Conservation (phyloP, 2,797 vertebrate species). For the Chromobotia macracanthus region DNA sequence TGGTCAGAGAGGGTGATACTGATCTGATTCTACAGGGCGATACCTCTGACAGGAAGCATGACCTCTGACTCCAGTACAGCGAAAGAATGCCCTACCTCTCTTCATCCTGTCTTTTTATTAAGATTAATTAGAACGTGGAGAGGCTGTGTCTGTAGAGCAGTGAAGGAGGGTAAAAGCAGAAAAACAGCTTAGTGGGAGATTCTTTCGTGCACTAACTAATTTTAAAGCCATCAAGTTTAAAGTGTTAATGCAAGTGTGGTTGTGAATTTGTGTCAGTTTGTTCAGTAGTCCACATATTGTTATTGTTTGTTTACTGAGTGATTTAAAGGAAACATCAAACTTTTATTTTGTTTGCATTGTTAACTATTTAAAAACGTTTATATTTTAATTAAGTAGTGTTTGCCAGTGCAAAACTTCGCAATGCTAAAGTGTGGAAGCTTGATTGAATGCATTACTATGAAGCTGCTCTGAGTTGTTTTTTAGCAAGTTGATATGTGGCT, state of each 20-base stretch:
- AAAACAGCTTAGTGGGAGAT: slow-evolving; percentile 25
- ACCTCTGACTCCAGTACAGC: slow-evolving; percentile 56
- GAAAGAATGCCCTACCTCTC: slow-evolving; percentile 53
- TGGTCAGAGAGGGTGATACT: slow-evolving; percentile 66
- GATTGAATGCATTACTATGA: no score
- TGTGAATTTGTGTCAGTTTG: neutral
- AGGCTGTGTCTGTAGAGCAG: slow-evolving; percentile 45
- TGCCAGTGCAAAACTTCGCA: no score
- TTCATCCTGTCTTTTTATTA: slow-evolving; percentile 53
- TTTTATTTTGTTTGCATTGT: no score
- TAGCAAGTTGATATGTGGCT: no score
- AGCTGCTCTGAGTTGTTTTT: no score
- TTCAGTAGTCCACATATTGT: no score
- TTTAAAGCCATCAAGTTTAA: neutral
- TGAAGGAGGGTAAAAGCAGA: no score
- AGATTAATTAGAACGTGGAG: slow-evolving; percentile 54
- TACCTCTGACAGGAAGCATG: slow-evolving; percentile 66
- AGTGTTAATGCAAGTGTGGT: neutral
- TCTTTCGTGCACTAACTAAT: neutral
- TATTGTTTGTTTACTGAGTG: no score
- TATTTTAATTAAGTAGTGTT: no score
- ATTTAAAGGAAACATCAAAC: no score
- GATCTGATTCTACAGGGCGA: slow-evolving; percentile 71
- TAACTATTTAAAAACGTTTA: no score
- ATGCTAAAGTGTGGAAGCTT: no score